phyloP scores from a whole-genome alignment of 2,113 vertebrate genomes.

The Sclerurus mexicanus region DNA sequence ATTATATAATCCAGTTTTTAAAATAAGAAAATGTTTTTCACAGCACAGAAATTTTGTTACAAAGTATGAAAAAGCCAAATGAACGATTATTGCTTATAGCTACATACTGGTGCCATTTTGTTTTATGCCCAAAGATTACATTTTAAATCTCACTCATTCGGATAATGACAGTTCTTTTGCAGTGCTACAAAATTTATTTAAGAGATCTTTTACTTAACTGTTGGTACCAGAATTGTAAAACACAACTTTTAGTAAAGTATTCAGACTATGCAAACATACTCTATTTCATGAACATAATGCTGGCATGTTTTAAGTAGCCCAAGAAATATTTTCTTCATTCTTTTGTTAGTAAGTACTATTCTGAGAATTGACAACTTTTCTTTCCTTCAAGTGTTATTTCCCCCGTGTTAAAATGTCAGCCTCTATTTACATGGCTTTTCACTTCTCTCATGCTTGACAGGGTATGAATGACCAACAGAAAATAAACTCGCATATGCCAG shows the following conservation, averaged over 20 bases:
- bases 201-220: neutral
- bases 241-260: neutral
- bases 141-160: neutral
- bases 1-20: neutral
- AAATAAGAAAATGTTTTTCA: neutral
- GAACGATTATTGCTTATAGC: neutral
- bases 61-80: neutral
- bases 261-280: neutral
- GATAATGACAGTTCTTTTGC: neutral
- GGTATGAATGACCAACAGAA: slow-evolving; percentile 1
- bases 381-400: neutral
- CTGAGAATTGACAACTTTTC: neutral
- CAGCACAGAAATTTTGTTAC: neutral
- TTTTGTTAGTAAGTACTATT: neutral
- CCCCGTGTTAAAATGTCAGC: neutral
- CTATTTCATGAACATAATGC: neutral
- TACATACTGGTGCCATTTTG: neutral
- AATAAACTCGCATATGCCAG: neutral
- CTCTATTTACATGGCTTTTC: neutral
- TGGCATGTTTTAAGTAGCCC: neutral
- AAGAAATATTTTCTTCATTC: neutral
- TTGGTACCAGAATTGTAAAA: neutral
- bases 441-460: slow-evolving; percentile 14
- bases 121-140: neutral
- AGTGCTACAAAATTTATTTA: neutral